Conservation (phyloP, 2,113 vertebrate genomes). For the Alosa alosa region DNA sequence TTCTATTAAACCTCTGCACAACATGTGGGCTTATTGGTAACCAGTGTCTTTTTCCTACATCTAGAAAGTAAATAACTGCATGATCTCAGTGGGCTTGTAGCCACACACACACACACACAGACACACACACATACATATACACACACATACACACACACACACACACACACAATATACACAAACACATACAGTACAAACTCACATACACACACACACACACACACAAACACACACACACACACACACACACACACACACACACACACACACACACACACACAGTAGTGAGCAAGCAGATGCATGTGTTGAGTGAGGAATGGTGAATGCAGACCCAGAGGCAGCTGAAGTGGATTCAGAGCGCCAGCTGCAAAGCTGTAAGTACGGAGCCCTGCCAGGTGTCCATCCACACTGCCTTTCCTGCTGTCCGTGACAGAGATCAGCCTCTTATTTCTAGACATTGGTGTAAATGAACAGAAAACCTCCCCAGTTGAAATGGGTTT, state of each 20-base stretch:
- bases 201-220: not conserved
- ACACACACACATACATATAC: not conserved
- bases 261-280: slow-evolving; percentile 26
- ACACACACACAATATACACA: not conserved
- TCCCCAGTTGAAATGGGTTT: not conserved
- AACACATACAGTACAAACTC: not conserved
- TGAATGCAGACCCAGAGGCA: slow-evolving; percentile 5
- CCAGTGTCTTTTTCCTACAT: not conserved
- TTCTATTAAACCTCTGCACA: not conserved
- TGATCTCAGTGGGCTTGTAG: not conserved
- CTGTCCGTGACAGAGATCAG: not conserved
- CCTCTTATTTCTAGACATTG: not conserved
- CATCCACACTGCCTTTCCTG: not conserved
- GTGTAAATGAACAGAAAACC: not conserved
- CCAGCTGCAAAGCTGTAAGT: slow-evolving; percentile 40
- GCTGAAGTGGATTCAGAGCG: slow-evolving; percentile 28
- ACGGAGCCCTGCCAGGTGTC: not conserved
- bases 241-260: not conserved
- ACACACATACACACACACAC: not conserved
- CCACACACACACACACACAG: too few species aligned
- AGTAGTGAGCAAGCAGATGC: not conserved
- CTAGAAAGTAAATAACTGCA: not conserved
- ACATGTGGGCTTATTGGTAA: not conserved
- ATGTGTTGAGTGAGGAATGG: not conserved
- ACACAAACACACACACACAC: not conserved